Conservation (phyloP, 2,888 invertebrate species). For the Andrena chrysosceles region DNA sequence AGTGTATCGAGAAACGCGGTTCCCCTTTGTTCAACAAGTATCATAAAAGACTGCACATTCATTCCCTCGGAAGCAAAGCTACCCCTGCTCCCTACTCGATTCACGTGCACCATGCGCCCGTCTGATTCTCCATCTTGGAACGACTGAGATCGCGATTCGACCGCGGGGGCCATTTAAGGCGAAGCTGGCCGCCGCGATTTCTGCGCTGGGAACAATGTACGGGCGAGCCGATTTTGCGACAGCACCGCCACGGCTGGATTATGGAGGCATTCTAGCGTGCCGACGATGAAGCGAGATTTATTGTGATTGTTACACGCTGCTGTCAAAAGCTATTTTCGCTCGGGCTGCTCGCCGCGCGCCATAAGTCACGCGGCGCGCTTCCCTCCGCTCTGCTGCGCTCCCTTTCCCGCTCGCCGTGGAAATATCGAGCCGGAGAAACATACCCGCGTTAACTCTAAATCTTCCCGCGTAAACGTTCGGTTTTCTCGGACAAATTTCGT, state of each 20-base stretch:
- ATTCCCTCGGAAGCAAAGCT: too few species aligned
- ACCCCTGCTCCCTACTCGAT: too few species aligned
- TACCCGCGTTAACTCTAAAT: conserved; percentile 38
- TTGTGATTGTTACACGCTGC: conserved; percentile 72
- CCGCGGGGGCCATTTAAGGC: conserved; percentile 34
- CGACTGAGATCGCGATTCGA: conserved; percentile 31
- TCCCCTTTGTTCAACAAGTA: not conserved
- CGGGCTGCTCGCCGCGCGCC: conserved; percentile 61
- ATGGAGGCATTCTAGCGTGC: conserved; percentile 57
- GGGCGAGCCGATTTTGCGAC: conserved; percentile 54
- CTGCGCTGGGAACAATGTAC: conserved; percentile 17
- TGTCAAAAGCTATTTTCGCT: conserved; percentile 75
- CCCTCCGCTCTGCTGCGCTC: conserved; percentile 20
- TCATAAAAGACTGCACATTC: too few species aligned
- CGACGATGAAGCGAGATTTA: conserved; percentile 70
- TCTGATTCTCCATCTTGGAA: too few species aligned
- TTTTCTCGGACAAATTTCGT: conserved; percentile 28
- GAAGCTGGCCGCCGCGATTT: conserved; percentile 4
- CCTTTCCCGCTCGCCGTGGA: conserved; percentile 18
- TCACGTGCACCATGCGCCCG: too few species aligned
- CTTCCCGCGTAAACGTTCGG: conserved; percentile 32
- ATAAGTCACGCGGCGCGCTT: conserved; percentile 57
- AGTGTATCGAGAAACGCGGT: conserved; percentile 8
- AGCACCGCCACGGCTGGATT: conserved; percentile 52
- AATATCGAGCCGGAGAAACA: conserved; percentile 49